Evolutionary conservation across 2,113 vertebrate species (phyloP), one percentile per base, ranked within the genome.

Genomic region (Poecilia latipinna): DNA sequence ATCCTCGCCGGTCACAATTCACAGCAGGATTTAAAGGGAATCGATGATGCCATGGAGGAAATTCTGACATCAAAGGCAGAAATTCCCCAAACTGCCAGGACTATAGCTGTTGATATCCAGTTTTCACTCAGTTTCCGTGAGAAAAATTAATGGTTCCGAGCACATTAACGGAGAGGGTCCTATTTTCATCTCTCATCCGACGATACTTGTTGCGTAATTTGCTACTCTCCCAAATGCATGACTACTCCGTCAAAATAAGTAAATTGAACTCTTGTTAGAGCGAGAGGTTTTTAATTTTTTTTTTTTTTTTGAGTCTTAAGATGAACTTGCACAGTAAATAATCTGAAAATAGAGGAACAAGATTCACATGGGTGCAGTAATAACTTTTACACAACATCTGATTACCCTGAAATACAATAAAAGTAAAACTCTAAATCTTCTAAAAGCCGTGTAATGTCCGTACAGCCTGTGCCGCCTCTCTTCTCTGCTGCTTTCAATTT

Each of bases 371-470:
- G 29, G 73, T 11, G 48, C 26, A 10, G 75, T 85, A 89, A 90
- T 54, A 80, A 83, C 19, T 72, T 85, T 86, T 73, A 87, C 62
- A 61, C 73, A 62, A 74, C 68, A 85, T 82, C 62, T 54, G 82
- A 90, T 88, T 80, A 86, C 91, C 79, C 67, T 44, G 39, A 85
- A 88, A 82, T 73, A 32, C 73, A 74, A 88, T 88, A 89, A 90
- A 90, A 74, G 35, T 12, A 17, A 68, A 80, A 83, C 67, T 80
- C 60, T 72, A 86, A 91, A 89, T 90, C 81, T 91, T 86, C 89
- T 89, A 88, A 93, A 89, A 91, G 90, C 85, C 82, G 74, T 85
- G 78, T 89, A 86, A 90, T 88, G 74, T 83, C 48, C 67, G 87
- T 80, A 80, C 17, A 44, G 75, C 76, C 61, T 61, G 61, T 8